phyloP scores from a whole-genome alignment of 1,140 invertebrate genomes.

The Luehdorfia chinensis region DNA sequence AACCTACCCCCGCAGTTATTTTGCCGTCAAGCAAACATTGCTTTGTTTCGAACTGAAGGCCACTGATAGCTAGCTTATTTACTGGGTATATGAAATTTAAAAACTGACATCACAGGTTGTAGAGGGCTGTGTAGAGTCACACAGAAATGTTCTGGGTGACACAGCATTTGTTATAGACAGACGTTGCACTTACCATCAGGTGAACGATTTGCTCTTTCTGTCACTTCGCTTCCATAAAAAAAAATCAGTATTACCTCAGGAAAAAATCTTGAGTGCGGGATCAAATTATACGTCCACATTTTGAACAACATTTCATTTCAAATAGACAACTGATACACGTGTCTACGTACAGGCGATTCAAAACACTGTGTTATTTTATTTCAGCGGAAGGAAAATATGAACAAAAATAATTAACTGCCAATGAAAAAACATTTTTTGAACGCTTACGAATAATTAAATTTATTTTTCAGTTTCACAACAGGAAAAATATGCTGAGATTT shows the following conservation, averaged over 20 bases:
- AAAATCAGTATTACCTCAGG: slow-evolving; percentile 21
- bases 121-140: too few relatives aligned
- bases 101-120: too few relatives aligned
- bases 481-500: slow-evolving; percentile 23
- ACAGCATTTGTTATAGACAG: too few relatives aligned
- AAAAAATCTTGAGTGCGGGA: slow-evolving; percentile 19
- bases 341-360: neutral
- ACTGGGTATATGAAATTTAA: too few relatives aligned
- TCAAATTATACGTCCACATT: slow-evolving; percentile 22
- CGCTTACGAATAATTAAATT: slow-evolving; percentile 18
- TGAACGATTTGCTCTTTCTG: too few relatives aligned
- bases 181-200: too few relatives aligned
- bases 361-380: neutral
- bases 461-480: slow-evolving; percentile 24
- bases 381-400: slow-evolving; percentile 6
- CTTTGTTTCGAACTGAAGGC: too few relatives aligned
- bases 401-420: neutral
- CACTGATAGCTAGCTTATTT: too few relatives aligned
- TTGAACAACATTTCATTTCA: slow-evolving; percentile 18
- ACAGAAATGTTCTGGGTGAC: too few relatives aligned
- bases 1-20: too few relatives aligned
- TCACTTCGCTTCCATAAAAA: too few relatives aligned
- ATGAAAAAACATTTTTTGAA: slow-evolving; percentile 10
- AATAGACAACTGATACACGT: neutral
- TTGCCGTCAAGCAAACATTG: too few relatives aligned